phyloP scores from a whole-genome alignment of 2,797 vertebrate genomes.

The Sebastes cheni region DNA sequence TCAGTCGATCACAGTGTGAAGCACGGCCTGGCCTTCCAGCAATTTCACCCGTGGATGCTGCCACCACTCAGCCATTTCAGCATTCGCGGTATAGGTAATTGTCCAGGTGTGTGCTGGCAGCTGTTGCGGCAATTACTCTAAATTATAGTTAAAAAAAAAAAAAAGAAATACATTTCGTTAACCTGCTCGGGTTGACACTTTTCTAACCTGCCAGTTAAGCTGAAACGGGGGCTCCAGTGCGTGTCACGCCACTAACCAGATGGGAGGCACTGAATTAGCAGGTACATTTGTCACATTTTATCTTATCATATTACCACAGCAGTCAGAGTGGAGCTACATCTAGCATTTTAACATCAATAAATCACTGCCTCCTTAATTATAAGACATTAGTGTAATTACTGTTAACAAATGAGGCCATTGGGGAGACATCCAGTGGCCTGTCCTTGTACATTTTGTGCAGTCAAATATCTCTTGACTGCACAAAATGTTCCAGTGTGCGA shows the following conservation, averaged over 20 bases:
- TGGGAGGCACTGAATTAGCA: not conserved
- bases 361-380: not conserved
- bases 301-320: not conserved
- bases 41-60: constrained; percentile 37
- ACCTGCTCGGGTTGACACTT: constrained; percentile 25
- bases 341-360: not conserved
- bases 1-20: constrained; percentile 12
- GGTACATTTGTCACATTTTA: not conserved
- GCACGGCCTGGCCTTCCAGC: not conserved
- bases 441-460: not conserved
- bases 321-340: not conserved
- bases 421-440: not conserved
- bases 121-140: not conserved
- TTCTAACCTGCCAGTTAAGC: not conserved
- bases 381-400: not conserved
- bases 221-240: not conserved
- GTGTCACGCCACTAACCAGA: not conserved
- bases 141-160: not conserved
- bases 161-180: constrained; percentile 10
- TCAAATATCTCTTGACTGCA: not conserved
- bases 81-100: constrained; percentile 19
- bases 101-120: constrained; percentile 28
- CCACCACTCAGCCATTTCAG: constrained; percentile 5
- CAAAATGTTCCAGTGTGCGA: not conserved
- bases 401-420: not conserved